phyloP scores from a whole-genome alignment of 2,113 vertebrate genomes.

The Rana temporaria region DNA sequence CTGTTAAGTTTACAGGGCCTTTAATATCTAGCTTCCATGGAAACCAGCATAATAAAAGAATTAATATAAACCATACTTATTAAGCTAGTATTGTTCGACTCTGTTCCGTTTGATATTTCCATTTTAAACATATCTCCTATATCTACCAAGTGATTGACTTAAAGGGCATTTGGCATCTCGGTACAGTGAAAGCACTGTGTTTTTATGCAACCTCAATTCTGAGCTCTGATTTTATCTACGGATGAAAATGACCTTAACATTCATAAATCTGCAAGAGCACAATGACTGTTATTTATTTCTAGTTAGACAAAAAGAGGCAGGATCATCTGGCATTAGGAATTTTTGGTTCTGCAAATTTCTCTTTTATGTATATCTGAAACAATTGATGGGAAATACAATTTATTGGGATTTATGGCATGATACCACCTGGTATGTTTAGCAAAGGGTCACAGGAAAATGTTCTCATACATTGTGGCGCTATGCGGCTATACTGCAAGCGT shows the following conservation, averaged over 20 bases:
- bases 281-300: constrained; percentile 1
- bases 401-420: constrained; percentile 36
- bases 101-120: not conserved
- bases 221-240: constrained; percentile 31
- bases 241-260: constrained; percentile 41
- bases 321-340: not conserved
- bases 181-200: constrained; percentile 16
- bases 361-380: constrained; percentile 49
- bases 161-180: constrained; percentile 22
- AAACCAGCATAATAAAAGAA: constrained; percentile 17
- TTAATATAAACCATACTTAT: constrained; percentile 12
- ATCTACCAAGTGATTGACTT: constrained; percentile 41
- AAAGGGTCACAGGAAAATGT: constrained; percentile 5
- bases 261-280: constrained; percentile 2
- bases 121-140: constrained; percentile 9
- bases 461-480: constrained; percentile 9
- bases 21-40: constrained; percentile 30
- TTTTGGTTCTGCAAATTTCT: constrained; percentile 1
- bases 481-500: constrained; percentile 29
- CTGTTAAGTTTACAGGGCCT: too few species aligned
- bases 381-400: constrained; percentile 41
- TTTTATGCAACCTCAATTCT: constrained; percentile 6
- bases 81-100: not conserved
- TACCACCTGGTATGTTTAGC: constrained; percentile 18
- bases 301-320: not conserved